phyloP scores from a whole-genome alignment of 1,140 invertebrate genomes.

The Schlechtendalia chinensis region DNA sequence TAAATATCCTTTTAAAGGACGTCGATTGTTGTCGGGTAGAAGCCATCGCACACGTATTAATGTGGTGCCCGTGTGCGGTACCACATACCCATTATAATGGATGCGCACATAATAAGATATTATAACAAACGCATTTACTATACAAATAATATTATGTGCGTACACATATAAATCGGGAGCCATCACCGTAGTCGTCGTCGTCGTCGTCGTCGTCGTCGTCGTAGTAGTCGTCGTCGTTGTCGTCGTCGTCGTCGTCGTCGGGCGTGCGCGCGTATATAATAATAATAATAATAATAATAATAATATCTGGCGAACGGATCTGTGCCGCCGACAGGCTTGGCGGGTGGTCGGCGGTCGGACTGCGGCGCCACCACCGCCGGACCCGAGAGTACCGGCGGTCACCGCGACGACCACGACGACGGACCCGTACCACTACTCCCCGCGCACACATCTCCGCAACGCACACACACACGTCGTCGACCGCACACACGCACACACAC shows the following conservation, averaged over 20 bases:
- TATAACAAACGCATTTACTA: too few relatives aligned
- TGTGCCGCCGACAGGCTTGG: slow-evolving; percentile 48
- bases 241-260: background rate
- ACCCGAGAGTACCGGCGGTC: slow-evolving; percentile 36
- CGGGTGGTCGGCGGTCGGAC: slow-evolving; percentile 48
- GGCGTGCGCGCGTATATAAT: background rate
- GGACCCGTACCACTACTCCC: background rate
- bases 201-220: too few relatives aligned
- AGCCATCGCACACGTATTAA: too few relatives aligned
- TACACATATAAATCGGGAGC: slow-evolving; percentile 42
- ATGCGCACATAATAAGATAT: too few relatives aligned
- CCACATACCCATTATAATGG: too few relatives aligned
- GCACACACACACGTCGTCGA: background rate
- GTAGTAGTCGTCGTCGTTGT: too few relatives aligned
- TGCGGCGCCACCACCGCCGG: slow-evolving; percentile 41
- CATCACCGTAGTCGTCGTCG: too few relatives aligned
- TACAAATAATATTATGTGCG: too few relatives aligned
- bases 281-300: too few relatives aligned
- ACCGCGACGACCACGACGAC: slow-evolving; percentile 34
- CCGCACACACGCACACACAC: background rate
- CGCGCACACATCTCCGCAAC: background rate
- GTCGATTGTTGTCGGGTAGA: too few relatives aligned
- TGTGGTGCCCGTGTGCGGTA: too few relatives aligned
- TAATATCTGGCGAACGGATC: slow-evolving; percentile 45
- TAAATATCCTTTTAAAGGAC: too few relatives aligned